Evolutionary conservation across 2,113 vertebrate species (phyloP), one percentile per base, ranked within the genome.

Genomic region (Rana temporaria): DNA sequence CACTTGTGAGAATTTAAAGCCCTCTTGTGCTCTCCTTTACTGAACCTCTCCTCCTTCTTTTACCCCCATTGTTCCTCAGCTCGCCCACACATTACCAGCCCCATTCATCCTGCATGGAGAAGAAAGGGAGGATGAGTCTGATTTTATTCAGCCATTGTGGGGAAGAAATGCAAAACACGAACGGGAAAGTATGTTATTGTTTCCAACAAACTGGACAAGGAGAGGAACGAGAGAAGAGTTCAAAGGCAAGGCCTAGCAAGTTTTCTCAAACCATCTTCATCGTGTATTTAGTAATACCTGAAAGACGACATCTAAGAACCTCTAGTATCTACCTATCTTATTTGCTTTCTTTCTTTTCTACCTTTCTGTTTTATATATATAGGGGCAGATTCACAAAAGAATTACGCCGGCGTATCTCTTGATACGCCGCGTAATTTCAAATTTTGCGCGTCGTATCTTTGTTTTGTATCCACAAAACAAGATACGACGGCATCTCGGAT

Each of bases 1-100:
- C 71, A 76, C 81, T 83, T 83, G 81, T 83, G 81, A 83, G 81
- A 83, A 83, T 68, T 83, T 83, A 83, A 83, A 83, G 81, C 81
- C 81, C 81, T 83, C 81, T 76, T 68, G 64, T 83, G 63, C 53
- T 17, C 72, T 83, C 56, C 65, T 76, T 75, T 16, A 53, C 71
- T 76, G 22, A 52, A 62, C 64, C 66, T 60, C 52, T 22, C 81
- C 72, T 59, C 81, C 70, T 55, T 24, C 53, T 52, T 74, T 68
- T 48, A 56, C 72, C 63, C 63, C 7, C 72, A 83, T 83, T 83
- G 81, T 83, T 82, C 79, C n/a, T 17, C 68, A 26, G 67, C 34
- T 75, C 72, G 38, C 81, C 81, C 81, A 76, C 81, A 76, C 81
- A 76, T 83, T 83, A 83, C 71, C 53, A 76, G 32, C 7, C 12